These are phyloP conservation scores for Caenorhabditis brenneri DNA, from an alignment of 1,140 invertebrate species.

Conservation along the genomic window DNA sequence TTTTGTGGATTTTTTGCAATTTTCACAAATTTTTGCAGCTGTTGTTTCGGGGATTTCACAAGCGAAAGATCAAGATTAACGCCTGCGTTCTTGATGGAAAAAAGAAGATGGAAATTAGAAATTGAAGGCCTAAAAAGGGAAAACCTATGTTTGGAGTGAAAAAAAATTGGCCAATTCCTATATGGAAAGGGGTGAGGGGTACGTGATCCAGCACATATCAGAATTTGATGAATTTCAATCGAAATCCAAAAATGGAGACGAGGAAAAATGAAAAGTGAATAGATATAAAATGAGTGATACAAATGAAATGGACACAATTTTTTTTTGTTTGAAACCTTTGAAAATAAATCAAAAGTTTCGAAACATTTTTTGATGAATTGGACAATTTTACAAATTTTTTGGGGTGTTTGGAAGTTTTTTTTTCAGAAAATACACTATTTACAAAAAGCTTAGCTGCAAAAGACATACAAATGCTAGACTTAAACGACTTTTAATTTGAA, in stretches of 20 bases:
- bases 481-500: constrained; percentile 4
- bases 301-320: neutral
- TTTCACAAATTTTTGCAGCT: constrained; percentile 26
- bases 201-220: constrained; percentile 40
- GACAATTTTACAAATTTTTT: constrained; percentile 19
- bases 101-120: constrained; percentile 11
- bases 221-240: no score
- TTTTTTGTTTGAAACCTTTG: neutral
- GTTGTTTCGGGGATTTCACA: neutral
- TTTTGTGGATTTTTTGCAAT: constrained; percentile 4
- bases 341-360: neutral
- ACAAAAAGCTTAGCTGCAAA: constrained; percentile 31
- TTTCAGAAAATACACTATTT: neutral
- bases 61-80: neutral
- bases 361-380: constrained; percentile 1
- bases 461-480: constrained; percentile 32
- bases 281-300: neutral
- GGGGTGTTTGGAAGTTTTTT: neutral
- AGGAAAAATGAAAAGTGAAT: neutral
- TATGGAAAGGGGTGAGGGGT: neutral
- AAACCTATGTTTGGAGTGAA: neutral
- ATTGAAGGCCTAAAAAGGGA: constrained; percentile 31
- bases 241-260: neutral
- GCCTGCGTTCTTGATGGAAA: constrained; percentile 1
- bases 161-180: constrained; percentile 32